phyloP scores from a whole-genome alignment of 2,888 invertebrate species.

The Drosophila paramelanica region DNA sequence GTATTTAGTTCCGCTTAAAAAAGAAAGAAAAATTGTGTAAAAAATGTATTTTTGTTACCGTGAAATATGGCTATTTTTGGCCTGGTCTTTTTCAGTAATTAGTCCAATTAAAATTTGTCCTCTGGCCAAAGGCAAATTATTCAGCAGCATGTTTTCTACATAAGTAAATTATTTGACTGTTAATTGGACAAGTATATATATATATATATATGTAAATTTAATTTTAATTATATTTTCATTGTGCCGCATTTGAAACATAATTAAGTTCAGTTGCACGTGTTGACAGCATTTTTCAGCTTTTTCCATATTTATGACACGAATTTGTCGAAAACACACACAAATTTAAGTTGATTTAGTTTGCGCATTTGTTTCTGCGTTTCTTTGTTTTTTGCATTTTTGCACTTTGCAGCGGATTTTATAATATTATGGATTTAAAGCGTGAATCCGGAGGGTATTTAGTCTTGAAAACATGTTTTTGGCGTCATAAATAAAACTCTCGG shows the following conservation, averaged over 20 bases:
- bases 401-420: constrained; percentile 7
- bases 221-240: constrained; percentile 14
- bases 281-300: background rate
- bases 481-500: constrained; percentile 14
- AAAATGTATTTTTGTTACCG: background rate
- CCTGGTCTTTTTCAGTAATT: constrained; percentile 3
- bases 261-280: background rate
- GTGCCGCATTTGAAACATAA: background rate
- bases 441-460: constrained; percentile 1
- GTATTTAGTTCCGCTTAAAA: constrained; percentile 11
- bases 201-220: background rate
- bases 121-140: background rate
- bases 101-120: constrained; percentile 8
- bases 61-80: background rate
- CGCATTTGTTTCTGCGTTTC: background rate
- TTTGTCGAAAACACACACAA: background rate
- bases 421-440: constrained; percentile 7
- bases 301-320: background rate
- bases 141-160: background rate
- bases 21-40: too few relatives aligned
- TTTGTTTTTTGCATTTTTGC: constrained; percentile 1
- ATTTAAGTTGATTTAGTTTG: constrained; percentile 3
- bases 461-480: constrained; percentile 34
- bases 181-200: constrained; percentile 9
- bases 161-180: background rate